These are phyloP conservation scores for Heterotilapia buettikoferi DNA, from an alignment of 2,113 vertebrate genomes.

Conservation along the genomic window DNA sequence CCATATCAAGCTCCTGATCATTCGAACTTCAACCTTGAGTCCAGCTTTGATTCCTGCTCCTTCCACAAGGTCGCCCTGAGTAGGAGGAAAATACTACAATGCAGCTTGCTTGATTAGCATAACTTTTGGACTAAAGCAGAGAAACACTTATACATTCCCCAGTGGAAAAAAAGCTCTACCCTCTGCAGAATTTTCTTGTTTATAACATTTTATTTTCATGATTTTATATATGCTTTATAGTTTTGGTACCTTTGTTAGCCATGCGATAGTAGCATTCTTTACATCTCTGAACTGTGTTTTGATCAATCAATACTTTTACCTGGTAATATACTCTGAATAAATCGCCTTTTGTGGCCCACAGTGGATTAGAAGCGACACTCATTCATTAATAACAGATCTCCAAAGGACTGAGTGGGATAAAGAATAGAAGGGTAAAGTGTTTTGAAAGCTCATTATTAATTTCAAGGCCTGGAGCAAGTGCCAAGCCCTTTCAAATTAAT, in stretches of 20 bases:
- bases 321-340: neutral
- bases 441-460: neutral
- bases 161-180: fast-evolving
- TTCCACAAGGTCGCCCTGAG: neutral
- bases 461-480: neutral
- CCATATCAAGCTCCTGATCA: neutral
- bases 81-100: neutral
- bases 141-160: neutral
- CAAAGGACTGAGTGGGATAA: neutral
- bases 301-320: neutral
- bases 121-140: neutral
- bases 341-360: neutral
- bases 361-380: neutral
- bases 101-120: neutral
- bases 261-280: neutral
- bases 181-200: neutral
- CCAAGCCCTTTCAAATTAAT: neutral
- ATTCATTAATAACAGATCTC: neutral
- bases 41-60: neutral
- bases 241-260: neutral
- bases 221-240: neutral
- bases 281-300: neutral
- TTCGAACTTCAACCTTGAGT: neutral
- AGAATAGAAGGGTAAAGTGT: neutral
- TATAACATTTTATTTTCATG: neutral